phyloP scores from a whole-genome alignment of 2,888 invertebrate genomes.

The Xanthorhoe designata region DNA sequence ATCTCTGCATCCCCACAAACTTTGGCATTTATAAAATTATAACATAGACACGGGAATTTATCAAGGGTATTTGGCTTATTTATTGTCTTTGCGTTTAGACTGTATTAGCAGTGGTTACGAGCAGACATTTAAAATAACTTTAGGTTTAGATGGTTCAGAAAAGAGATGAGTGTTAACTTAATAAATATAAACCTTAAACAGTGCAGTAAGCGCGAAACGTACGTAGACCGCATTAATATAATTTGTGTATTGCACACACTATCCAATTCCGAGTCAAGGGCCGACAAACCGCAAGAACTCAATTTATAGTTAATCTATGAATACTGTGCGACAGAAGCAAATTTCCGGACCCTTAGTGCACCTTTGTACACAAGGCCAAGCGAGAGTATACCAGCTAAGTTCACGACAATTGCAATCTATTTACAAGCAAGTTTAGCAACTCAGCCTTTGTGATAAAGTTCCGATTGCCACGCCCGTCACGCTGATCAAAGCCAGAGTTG shows the following conservation, averaged over 20 bases:
- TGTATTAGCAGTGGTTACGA: too few species aligned
- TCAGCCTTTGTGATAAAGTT: conserved; percentile 63
- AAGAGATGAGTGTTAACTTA: background rate
- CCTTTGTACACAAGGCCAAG: conserved; percentile 73
- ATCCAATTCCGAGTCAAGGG: conserved; percentile 56
- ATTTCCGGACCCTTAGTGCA: conserved; percentile 77
- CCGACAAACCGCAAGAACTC: conserved; percentile 59
- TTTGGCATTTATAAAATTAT: too few species aligned
- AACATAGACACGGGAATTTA: background rate
- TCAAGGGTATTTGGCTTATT: background rate
- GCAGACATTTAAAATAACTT: too few species aligned
- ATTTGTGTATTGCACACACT: conserved; percentile 58
- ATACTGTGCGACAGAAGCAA: conserved; percentile 68
- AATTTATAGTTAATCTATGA: conserved; percentile 43
- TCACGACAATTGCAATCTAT: conserved; percentile 78
- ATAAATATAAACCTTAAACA: background rate
- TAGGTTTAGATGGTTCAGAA: too few species aligned
- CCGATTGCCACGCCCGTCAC: conserved; percentile 57
- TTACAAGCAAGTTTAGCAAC: conserved; percentile 67
- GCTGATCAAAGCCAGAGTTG: conserved; percentile 56
- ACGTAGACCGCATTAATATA: conserved; percentile 41
- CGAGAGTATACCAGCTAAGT: conserved; percentile 66
- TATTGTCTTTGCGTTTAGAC: background rate
- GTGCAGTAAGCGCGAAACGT: conserved; percentile 23
- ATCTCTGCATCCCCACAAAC: too few species aligned